Conservation (phyloP, 2,888 invertebrate genomes). For the Melanostoma mellinum region DNA sequence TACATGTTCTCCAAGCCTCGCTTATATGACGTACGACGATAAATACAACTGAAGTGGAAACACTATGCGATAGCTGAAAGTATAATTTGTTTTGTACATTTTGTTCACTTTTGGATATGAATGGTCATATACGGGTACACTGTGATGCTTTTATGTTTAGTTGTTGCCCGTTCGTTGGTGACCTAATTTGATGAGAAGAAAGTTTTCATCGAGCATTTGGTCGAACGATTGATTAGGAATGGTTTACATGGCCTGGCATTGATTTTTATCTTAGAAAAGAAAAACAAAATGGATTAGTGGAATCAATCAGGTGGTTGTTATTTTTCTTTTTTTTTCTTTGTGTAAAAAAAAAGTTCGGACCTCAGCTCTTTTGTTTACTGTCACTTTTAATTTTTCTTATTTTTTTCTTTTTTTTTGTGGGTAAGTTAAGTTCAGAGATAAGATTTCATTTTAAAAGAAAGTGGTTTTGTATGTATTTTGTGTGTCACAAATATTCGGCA, state of each 20-base stretch:
- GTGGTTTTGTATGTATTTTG: constrained; percentile 3
- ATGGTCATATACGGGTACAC: constrained; percentile 53
- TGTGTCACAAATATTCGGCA: constrained; percentile 16
- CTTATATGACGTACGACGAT: not conserved
- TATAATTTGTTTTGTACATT: constrained; percentile 38
- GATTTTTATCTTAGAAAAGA: not conserved
- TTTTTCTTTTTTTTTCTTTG: constrained; percentile 14
- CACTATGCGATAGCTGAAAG: constrained; percentile 25
- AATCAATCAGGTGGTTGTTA: not conserved
- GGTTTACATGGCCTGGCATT: not conserved
- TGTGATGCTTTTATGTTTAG: constrained; percentile 44
- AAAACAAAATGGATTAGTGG: not conserved
- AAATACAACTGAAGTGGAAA: constrained; percentile 23
- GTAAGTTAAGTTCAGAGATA: constrained; percentile 10
- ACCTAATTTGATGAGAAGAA: constrained; percentile 66
- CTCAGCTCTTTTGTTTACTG: constrained; percentile 41
- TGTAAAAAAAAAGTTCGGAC: constrained; percentile 17
- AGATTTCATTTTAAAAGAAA: constrained; percentile 37
- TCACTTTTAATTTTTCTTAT: constrained; percentile 15
- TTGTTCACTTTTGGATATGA: constrained; percentile 56
- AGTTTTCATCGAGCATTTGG: constrained; percentile 48
- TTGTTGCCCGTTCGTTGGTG: constrained; percentile 36
- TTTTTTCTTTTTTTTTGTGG: constrained; percentile 19
- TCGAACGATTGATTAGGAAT: constrained; percentile 1
- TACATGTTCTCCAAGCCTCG: constrained; percentile 1